Conservation (phyloP, 1,140 invertebrate genomes). For the Drosophila trapezifrons region DNA sequence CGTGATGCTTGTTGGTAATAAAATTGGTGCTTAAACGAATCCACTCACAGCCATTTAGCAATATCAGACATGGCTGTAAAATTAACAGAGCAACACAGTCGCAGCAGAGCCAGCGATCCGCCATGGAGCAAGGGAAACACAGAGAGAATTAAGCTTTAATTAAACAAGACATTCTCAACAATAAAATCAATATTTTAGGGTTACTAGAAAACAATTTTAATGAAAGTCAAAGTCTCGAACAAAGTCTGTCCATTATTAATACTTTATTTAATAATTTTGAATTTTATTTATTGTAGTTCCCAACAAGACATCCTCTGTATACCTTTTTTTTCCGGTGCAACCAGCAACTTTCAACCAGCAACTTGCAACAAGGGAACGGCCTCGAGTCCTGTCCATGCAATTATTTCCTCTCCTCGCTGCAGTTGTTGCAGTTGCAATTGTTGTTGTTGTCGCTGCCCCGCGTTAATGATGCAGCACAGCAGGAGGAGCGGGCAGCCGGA, state of each 20-base stretch:
- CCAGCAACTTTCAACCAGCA: conserved; percentile 11
- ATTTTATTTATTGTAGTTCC: not conserved
- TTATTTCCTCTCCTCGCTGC: conserved; percentile 73
- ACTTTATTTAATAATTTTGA: too few relatives aligned
- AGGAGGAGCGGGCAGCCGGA: conserved; percentile 33
- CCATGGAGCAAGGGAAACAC: conserved; percentile 15
- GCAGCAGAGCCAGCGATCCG: conserved; percentile 55
- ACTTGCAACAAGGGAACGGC: conserved; percentile 65
- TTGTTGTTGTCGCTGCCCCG: conserved; percentile 39
- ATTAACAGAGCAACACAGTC: conserved; percentile 81
- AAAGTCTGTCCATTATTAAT: too few relatives aligned
- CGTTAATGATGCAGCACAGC: conserved; percentile 76
- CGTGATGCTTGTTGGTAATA: conserved; percentile 82
- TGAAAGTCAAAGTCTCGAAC: too few relatives aligned
- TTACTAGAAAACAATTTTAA: too few relatives aligned
- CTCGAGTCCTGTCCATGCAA: conserved; percentile 65
- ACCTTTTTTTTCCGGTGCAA: conserved; percentile 1
- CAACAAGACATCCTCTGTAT: not conserved
- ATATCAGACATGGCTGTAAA: conserved; percentile 84
- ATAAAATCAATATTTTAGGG: too few relatives aligned
- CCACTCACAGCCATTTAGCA: conserved; percentile 84
- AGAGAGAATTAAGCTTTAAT: not conserved
- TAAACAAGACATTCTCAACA: too few relatives aligned
- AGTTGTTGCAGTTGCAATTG: conserved; percentile 54
- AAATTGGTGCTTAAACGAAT: conserved; percentile 84